phyloP scores from a whole-genome alignment of 23 tunicate species.

The Botrylloides violaceus region DNA sequence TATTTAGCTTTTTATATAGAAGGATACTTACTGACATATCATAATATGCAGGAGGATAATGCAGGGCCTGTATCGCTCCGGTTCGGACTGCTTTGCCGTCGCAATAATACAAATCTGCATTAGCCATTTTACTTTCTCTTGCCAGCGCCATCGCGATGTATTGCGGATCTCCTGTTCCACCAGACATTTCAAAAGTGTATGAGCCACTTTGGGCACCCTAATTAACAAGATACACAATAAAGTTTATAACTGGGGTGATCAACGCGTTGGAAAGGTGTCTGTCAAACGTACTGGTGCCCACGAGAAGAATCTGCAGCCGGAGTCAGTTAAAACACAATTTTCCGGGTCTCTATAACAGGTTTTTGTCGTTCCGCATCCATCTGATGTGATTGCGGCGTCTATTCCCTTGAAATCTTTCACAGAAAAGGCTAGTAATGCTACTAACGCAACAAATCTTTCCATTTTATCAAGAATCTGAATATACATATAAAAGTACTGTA shows the following conservation, averaged over 20 bases:
- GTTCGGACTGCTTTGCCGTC: slow-evolving; percentile 14
- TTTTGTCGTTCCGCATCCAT: slow-evolving; percentile 21
- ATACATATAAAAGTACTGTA: too few relatives aligned
- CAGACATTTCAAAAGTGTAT: slow-evolving; percentile 11
- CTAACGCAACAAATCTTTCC: too few relatives aligned
- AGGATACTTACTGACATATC: neutral
- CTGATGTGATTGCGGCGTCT: neutral
- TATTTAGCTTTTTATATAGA: too few relatives aligned
- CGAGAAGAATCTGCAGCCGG: slow-evolving; percentile 6
- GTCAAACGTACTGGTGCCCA: slow-evolving; percentile 8
- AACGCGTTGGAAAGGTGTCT: neutral
- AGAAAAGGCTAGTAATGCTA: too few relatives aligned
- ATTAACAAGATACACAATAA: neutral
- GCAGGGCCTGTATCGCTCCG: slow-evolving; percentile 1
- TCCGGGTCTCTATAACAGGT: slow-evolving; percentile 17
- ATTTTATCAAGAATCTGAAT: too few relatives aligned
- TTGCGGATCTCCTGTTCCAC: slow-evolving; percentile 17
- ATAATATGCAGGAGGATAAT: slow-evolving; percentile 5
- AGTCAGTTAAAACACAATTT: slow-evolving; percentile 3
- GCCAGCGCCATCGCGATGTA: slow-evolving; percentile 23
- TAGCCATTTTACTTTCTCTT: slow-evolving; percentile 3
- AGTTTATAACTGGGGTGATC: neutral
- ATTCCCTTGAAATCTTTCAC: too few relatives aligned
- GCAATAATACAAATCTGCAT: slow-evolving; percentile 26
- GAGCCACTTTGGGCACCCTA: neutral